Evolutionary conservation across 2,888 invertebrate genomes (phyloP), one percentile per base, ranked within the genome.

Genomic region (Ophonus ardosiacus): DNA sequence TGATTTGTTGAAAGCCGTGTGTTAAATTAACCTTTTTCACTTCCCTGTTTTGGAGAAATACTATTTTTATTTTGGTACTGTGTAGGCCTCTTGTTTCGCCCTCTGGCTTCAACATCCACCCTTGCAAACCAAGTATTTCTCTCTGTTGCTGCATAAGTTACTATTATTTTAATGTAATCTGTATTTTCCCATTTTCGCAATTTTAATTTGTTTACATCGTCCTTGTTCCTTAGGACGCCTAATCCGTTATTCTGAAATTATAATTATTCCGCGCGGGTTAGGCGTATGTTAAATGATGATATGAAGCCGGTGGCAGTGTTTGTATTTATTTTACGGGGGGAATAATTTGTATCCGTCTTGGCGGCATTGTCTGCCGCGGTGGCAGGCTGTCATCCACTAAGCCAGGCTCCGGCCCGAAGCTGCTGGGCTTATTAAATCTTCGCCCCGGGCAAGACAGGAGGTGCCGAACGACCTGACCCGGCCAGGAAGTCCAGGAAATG

Each of bases 351-450:
- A 63, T 63, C 63, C 78, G 84, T 84, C 84, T 59, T 51, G 74
- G 59, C 51, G 61, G 78, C 63, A 84, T 63, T 84, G 51, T 84
- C 51, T 76, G 63, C 63, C 65, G 43, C 78, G 63, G 78, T 17
- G 78, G 63, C 51, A 78, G 78, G 78, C n/a, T 84, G 78, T 84
- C 43, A 84, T 65, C 76, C 17, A 65, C 78, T 84, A 84, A 84
- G 84, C 84, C 78, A 18, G 76, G 61, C 43, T 63, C 43, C 13
- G 43, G 31, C 24, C 83, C 63, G 61, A 74, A 84, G 83, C 83
- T 84, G 61, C 83, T 83, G 71, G 76, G 84, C 84, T 84, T 84
- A 84, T 84, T 78, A 84, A 78, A 84, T 84, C 84, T 78, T 84
- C 61, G 78, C 84, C 84, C 43, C 38, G 61, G 24, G 78, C 63